A percentile compares a stretch with the other conserved stretches of the same genome.
Conservation (phyloP, 2,797 vertebrate species). For the Ctenosaura bakeri region DNA sequence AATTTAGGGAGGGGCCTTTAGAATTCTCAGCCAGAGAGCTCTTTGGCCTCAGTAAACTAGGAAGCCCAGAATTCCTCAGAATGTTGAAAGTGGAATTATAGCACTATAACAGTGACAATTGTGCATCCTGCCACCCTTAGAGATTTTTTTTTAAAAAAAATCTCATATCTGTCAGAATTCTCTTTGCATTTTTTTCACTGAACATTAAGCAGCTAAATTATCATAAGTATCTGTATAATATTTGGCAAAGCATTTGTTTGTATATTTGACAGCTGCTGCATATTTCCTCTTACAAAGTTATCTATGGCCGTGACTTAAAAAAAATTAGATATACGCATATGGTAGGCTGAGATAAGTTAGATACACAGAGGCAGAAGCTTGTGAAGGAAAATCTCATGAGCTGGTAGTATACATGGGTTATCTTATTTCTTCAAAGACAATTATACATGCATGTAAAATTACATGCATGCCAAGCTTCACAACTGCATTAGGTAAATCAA, state of each 20-base stretch:
- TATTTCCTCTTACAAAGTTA: slow-evolving; percentile 19
- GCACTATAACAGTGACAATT: background rate
- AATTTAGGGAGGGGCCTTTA: too few relatives aligned
- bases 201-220: slow-evolving; percentile 1
- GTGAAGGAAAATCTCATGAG: slow-evolving; percentile 3
- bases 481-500: slow-evolving; percentile 23
- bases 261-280: background rate
- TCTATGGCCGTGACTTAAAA: background rate
- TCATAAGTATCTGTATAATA: background rate
- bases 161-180: background rate
- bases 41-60: too few relatives aligned
- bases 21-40: too few relatives aligned
- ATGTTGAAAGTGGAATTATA: too few relatives aligned
- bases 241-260: slow-evolving; percentile 2
- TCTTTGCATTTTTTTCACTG: background rate
- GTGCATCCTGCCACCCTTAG: background rate
- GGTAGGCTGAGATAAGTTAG: slow-evolving; percentile 19
- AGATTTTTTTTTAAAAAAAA: background rate
- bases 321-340: background rate
- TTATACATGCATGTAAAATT: slow-evolving; percentile 31
- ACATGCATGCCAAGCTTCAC: background rate
- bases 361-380: slow-evolving; percentile 13
- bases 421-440: background rate
- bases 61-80: too few relatives aligned
- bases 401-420: background rate